Conservation (phyloP, 2,888 invertebrate species). For the Drosophila nigricruria region DNA sequence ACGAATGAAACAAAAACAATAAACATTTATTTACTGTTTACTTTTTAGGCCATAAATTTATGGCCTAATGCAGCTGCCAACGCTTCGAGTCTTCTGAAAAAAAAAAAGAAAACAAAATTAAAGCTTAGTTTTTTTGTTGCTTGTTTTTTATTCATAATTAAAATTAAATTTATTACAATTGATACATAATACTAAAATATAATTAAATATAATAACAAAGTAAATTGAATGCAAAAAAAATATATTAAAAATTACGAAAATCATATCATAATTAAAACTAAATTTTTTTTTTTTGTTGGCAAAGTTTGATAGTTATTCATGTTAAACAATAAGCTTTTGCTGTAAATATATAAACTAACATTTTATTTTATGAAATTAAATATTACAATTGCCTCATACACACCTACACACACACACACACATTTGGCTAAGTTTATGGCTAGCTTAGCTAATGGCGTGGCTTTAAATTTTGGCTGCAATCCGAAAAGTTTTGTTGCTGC, state of each 20-base stretch:
- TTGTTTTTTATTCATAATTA: not conserved
- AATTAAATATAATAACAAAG: not conserved
- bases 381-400: slow-evolving; percentile 6
- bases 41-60: slow-evolving; percentile 69
- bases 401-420: slow-evolving; percentile 9
- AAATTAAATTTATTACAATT: not conserved
- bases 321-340: slow-evolving; percentile 22
- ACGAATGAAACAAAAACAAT: slow-evolving; percentile 47
- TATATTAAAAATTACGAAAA: not conserved
- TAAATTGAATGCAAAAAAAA: not conserved
- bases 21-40: slow-evolving; percentile 75
- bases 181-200: not conserved
- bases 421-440: slow-evolving; percentile 4
- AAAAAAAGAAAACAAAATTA: not conserved
- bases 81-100: not conserved
- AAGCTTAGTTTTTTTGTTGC: not conserved
- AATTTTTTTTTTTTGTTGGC: not conserved
- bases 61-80: slow-evolving; percentile 69
- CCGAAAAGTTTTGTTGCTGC: slow-evolving; percentile 14
- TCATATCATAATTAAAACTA: not conserved
- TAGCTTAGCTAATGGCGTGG: slow-evolving; percentile 4
- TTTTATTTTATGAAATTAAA: slow-evolving; percentile 54
- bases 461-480: slow-evolving; percentile 53
- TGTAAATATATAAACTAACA: slow-evolving; percentile 53
- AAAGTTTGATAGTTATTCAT: slow-evolving; percentile 12